Conservation (phyloP, 2,888 invertebrate genomes). For the Pocota personata region DNA sequence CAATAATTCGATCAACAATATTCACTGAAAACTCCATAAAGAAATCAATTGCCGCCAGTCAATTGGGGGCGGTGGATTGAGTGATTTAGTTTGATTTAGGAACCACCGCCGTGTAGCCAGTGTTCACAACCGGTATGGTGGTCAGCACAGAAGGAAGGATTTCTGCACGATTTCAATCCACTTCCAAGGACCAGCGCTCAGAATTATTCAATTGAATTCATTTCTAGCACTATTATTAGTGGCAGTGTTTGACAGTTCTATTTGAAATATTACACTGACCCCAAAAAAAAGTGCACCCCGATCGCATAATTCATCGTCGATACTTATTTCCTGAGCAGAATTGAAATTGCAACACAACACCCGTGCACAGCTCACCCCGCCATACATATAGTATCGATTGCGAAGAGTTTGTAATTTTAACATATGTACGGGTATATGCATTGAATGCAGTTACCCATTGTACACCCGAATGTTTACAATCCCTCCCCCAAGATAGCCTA, state of each 20-base stretch:
- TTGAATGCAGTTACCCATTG: slow-evolving; percentile 52
- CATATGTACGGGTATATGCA: slow-evolving; percentile 25
- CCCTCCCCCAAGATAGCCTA: slow-evolving; percentile 28
- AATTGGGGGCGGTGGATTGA: slow-evolving; percentile 58
- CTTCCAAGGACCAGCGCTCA: slow-evolving; percentile 44
- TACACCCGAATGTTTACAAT: slow-evolving; percentile 46
- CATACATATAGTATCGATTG: slow-evolving; percentile 53
- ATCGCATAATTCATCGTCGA: slow-evolving; percentile 55
- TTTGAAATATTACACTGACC: slow-evolving; percentile 61
- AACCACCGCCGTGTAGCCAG: slow-evolving; percentile 11
- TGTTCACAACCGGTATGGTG: slow-evolving; percentile 35
- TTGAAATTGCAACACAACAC: slow-evolving; percentile 49
- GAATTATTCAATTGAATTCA: slow-evolving; percentile 60
- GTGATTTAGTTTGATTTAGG: slow-evolving; percentile 68
- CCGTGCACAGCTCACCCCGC: not conserved
- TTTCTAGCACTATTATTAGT: slow-evolving; percentile 64
- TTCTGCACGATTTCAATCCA: slow-evolving; percentile 62
- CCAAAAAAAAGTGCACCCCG: slow-evolving; percentile 42
- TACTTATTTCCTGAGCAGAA: slow-evolving; percentile 40
- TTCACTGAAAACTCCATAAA: slow-evolving; percentile 60
- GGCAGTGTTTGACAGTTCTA: slow-evolving; percentile 61
- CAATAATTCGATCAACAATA: slow-evolving; percentile 52
- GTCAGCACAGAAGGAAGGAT: slow-evolving; percentile 60
- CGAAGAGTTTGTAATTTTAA: slow-evolving; percentile 55
- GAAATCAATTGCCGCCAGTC: slow-evolving; percentile 62